Evolutionary conservation across 2,888 invertebrate genomes (phyloP), one percentile per base, ranked within the genome.

Genomic region (Sturmia bella): DNA sequence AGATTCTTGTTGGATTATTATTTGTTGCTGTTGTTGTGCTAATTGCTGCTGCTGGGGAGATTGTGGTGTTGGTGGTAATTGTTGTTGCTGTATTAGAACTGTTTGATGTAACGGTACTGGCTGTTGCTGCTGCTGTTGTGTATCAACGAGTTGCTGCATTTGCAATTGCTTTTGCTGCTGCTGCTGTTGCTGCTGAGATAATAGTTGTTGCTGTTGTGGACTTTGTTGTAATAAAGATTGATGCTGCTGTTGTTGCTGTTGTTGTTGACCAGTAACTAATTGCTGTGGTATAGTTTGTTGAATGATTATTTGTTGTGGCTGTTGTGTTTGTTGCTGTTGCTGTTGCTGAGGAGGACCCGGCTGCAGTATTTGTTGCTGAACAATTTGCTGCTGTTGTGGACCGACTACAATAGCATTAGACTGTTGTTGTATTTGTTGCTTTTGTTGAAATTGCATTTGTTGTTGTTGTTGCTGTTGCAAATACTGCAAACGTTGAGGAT

Each of bases 1-100:
- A 2, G 89, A 87, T 79, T 87, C 91, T 85, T 94, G 94, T 88
- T 94, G 93, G 27, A 94, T 91, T 37, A 93, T 92, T 85, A 94
- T 93, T 84, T 88, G 87, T 43, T 85, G 88, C 13, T 93, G 93
- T 32, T 93, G 87, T 24, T 93, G 45, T 12, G 69, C 17, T 63
- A 59, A 87, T 15, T 87, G 87, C 70, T 87, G 87, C 70, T 87
- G 89, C 4, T 89, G 88, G 2, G 90, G 88, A 5, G 89, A 87
- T 21, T 89, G 88, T 12, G 88, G 89, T 41, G 89, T 89, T 3
- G 87, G 86, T 1, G 73, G 24, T 19, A 70, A 43, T 59, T 89
- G 89, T 64, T 89, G 90, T 69, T 87, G 89, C 59, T 90, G 91
- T 70, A 90, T 89, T 9, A 90, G 86, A 24, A 92, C 91, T 1